phyloP scores from a whole-genome alignment of 2,888 invertebrate species.

The Lumbricus terrestris region DNA sequence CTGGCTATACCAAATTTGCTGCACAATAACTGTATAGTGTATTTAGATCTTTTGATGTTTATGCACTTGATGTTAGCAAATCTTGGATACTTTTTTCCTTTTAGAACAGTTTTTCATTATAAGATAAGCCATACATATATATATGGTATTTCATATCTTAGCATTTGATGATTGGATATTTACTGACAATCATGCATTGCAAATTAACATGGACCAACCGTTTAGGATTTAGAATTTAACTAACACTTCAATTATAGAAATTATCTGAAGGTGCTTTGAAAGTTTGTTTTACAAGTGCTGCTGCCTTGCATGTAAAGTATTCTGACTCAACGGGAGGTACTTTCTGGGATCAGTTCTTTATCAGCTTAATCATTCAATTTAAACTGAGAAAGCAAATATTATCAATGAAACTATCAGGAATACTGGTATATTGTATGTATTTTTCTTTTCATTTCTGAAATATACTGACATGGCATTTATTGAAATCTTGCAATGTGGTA shows the following conservation, averaged over 20 bases:
- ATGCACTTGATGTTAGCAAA: constrained; percentile 3
- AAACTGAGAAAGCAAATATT: too few species aligned
- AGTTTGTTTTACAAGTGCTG: neutral
- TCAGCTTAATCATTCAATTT: neutral
- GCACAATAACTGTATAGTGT: neutral
- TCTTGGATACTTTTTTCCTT: neutral
- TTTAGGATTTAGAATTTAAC: neutral
- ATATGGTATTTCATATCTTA: neutral
- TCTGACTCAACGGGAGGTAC: neutral
- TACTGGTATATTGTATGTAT: neutral
- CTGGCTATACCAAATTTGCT: neutral
- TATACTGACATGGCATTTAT: neutral
- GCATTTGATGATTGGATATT: neutral
- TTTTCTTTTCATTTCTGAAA: neutral
- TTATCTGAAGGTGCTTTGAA: neutral
- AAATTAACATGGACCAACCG: neutral
- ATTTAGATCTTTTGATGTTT: constrained; percentile 3
- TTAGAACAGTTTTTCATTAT: neutral
- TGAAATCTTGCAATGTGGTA: neutral
- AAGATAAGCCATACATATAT: neutral
- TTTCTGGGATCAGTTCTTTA: neutral
- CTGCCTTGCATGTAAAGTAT: neutral
- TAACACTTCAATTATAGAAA: neutral
- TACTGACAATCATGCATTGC: neutral
- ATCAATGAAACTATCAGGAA: neutral